Percentiles rank a stretch among this genome's conserved stretches.
Evolutionary conservation across 2,797 vertebrate species (phyloP).

Genomic region (Chiroxiphia lanceolata): DNA sequence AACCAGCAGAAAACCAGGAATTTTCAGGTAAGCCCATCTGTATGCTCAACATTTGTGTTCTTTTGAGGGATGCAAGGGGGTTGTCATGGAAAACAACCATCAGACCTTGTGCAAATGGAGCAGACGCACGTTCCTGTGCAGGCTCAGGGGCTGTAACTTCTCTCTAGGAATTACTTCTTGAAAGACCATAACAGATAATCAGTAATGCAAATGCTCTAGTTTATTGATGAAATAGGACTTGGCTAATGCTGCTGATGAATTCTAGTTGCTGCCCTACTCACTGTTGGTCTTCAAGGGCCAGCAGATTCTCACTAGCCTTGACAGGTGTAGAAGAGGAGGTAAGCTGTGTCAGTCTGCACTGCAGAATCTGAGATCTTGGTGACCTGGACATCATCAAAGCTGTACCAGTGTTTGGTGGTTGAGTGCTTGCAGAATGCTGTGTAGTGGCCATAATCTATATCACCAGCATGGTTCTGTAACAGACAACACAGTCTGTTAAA

Average conservation of each 20-base stretch:
- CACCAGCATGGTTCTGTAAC: slow-evolving; percentile 84
- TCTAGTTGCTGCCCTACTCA: not conserved
- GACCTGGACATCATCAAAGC: slow-evolving; percentile 80
- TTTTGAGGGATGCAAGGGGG: not conserved
- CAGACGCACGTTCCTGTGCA: accelerated
- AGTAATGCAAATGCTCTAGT: not conserved
- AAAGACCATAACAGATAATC: not conserved
- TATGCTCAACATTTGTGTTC: not conserved
- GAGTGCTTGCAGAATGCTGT: slow-evolving; percentile 84
- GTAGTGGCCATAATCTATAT: slow-evolving; percentile 87
- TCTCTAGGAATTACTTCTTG: not conserved
- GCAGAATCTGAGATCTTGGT: slow-evolving; percentile 73
- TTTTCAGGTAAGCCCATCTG: not conserved
- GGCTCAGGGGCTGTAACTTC: not conserved
- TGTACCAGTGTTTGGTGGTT: slow-evolving; percentile 78
- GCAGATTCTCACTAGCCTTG: slow-evolving; percentile 31
- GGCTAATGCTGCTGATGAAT: not conserved
- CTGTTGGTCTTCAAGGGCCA: not conserved
- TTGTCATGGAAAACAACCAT: not conserved
- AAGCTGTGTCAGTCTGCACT: slow-evolving; percentile 81
- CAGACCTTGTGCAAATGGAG: too few species aligned
- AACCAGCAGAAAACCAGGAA: not conserved
- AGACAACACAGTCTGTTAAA: not conserved
- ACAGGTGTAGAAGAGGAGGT: slow-evolving; percentile 84
- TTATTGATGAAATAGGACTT: slow-evolving; percentile 49